Percentiles rank a stretch among this genome's conserved stretches.
These are phyloP conservation scores for Arvicanthis niloticus DNA, from an alignment of 2,113 vertebrate species.

Conservation along the genomic window DNA sequence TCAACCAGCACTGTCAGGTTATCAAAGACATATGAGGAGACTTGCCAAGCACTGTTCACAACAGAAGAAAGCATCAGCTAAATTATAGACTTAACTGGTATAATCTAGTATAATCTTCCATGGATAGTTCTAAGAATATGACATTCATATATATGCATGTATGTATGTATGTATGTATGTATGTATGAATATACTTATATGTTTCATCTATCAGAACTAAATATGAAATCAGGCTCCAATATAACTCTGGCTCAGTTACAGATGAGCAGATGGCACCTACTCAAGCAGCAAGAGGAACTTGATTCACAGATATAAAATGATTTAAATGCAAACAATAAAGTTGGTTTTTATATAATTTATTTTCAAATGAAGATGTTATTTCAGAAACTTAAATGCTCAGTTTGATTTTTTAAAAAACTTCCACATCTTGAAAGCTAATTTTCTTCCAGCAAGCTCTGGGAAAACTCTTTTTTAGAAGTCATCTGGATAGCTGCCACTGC, in stretches of 20 bases:
- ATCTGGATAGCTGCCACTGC: background rate
- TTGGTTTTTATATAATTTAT: conserved; percentile 57
- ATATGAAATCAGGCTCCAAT: conserved; percentile 43
- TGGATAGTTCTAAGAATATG: background rate
- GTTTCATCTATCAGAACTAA: conserved; percentile 51
- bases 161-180: background rate
- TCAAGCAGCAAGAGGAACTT: conserved; percentile 57
- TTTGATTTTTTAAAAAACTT: conserved; percentile 24
- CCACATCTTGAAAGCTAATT: conserved; percentile 39
- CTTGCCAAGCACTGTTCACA: background rate
- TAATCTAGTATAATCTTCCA: background rate
- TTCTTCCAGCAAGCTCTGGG: background rate
- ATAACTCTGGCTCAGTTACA: conserved; percentile 66
- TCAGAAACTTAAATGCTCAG: conserved; percentile 61
- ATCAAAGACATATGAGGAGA: background rate
- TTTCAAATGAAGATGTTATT: conserved; percentile 63
- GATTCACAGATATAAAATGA: conserved; percentile 29
- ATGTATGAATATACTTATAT: no score
- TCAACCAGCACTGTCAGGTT: background rate
- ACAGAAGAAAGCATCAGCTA: background rate
- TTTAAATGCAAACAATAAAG: conserved; percentile 62
- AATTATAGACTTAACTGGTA: background rate
- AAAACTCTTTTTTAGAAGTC: conserved; percentile 46
- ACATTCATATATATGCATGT: background rate
- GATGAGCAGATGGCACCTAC: conserved; percentile 49